Conservation (phyloP, 2,888 invertebrate species). For the Ormyrus rosae region DNA sequence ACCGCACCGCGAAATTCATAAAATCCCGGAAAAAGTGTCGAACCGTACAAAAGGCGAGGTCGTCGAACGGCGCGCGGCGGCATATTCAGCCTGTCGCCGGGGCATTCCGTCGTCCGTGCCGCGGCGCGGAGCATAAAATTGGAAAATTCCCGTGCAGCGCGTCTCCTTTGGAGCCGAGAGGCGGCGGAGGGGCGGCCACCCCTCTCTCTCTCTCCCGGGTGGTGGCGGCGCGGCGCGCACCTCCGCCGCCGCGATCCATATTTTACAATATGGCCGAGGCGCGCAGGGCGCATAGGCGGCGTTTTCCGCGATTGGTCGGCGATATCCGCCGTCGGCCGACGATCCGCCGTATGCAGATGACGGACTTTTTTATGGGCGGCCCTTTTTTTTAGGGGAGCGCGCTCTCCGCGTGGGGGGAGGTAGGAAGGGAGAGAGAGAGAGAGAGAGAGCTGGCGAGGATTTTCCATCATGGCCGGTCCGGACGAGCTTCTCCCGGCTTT, state of each 20-base stretch:
- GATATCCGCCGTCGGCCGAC: not conserved
- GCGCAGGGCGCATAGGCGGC: constrained; percentile 63
- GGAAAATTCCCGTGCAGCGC: constrained; percentile 44
- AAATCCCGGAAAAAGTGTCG: no score
- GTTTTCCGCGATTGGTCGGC: constrained; percentile 59
- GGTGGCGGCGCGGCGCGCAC: constrained; percentile 40
- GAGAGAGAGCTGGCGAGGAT: not conserved
- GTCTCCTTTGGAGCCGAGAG: not conserved
- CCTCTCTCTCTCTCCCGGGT: no score
- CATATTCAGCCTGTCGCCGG: not conserved
- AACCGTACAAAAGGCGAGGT: no score
- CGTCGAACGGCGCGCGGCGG: no score
- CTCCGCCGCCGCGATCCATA: constrained; percentile 72
- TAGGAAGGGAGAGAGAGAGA: no score
- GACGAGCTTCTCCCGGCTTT: no score
- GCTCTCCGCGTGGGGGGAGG: no score
- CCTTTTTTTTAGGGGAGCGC: no score
- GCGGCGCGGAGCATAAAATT: constrained; percentile 45
- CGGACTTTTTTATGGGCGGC: no score
- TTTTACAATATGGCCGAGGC: constrained; percentile 74
- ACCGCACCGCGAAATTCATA: no score
- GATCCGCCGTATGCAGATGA: constrained; percentile 38
- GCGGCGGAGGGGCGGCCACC: no score
- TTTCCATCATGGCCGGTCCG: constrained; percentile 38
- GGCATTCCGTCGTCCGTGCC: not conserved